Percentiles rank a stretch among this genome's conserved stretches.
Evolutionary conservation across 2,113 vertebrate genomes (phyloP).

Genomic region (Corythornis cristatus): DNA sequence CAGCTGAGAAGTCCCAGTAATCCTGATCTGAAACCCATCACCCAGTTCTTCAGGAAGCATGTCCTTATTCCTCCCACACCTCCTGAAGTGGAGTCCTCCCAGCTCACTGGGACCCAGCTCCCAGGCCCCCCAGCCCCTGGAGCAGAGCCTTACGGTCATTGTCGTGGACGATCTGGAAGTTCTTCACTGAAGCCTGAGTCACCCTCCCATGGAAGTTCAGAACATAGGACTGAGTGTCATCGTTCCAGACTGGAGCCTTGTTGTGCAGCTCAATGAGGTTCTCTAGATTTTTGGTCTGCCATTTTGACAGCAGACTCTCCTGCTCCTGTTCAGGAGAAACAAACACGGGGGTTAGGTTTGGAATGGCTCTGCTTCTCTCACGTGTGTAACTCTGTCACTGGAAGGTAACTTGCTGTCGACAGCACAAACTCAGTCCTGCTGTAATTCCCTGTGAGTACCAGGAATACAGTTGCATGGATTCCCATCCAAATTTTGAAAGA

Average conservation of each 20-base stretch:
- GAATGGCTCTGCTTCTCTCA: not conserved
- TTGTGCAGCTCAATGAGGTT: conserved; percentile 96
- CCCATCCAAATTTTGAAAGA: not conserved
- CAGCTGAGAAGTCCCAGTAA: not conserved
- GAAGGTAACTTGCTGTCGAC: not conserved
- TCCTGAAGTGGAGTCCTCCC: not conserved
- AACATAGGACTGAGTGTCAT: conserved; percentile 96
- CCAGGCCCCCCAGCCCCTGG: not conserved
- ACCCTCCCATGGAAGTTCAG: conserved; percentile 97
- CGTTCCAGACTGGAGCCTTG: conserved; percentile 96
- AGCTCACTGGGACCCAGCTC: not conserved
- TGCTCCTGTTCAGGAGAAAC: conserved; percentile 81
- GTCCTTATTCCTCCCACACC: not conserved
- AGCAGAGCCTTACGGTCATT: conserved; percentile 87
- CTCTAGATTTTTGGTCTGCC: conserved; percentile 88
- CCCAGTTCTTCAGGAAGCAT: not conserved
- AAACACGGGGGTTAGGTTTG: not conserved
- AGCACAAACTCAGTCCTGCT: not conserved
- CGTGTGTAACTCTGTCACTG: not conserved
- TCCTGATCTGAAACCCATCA: not conserved
- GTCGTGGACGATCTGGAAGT: conserved; percentile 97
- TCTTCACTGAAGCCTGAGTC: conserved; percentile 96
- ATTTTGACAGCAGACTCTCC: conserved; percentile 89
- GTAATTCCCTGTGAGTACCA: not conserved
- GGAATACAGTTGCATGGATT: not conserved